Percentiles rank a stretch among this genome's conserved stretches.
Evolutionary conservation across 2,797 vertebrate genomes (phyloP).

Genomic region (Neoniphon sammara): DNA sequence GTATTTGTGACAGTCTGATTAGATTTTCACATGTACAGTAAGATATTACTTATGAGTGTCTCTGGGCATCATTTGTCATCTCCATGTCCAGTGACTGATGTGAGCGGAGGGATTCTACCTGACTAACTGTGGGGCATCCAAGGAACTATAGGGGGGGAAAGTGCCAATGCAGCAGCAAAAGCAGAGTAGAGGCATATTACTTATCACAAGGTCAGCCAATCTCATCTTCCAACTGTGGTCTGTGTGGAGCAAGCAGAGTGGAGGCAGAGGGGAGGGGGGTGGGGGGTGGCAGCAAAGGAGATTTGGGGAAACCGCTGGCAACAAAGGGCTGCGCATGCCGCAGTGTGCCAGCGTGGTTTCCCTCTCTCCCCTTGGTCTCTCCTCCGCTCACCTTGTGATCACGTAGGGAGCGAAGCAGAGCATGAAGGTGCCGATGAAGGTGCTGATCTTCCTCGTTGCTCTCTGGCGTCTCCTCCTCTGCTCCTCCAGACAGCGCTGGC

Average conservation of each 20-base stretch:
- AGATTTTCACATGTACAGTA: not conserved
- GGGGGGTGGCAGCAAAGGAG: conserved; percentile 3
- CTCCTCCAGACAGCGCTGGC: conserved; percentile 93
- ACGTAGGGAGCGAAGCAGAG: conserved; percentile 96
- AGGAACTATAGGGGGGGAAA: conserved; percentile 65
- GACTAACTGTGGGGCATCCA: conserved; percentile 37
- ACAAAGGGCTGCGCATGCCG: conserved; percentile 26
- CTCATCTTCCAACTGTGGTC: conserved; percentile 70
- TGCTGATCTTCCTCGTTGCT: conserved; percentile 95
- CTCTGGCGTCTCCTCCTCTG: conserved; percentile 91
- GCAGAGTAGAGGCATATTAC: conserved; percentile 73
- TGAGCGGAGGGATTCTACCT: not conserved
- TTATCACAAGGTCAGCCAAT: conserved; percentile 82
- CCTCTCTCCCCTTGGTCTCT: not conserved
- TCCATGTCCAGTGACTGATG: conserved; percentile 42
- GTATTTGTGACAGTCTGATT: not conserved
- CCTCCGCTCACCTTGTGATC: conserved; percentile 90
- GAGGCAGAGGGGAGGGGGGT: conserved; percentile 7
- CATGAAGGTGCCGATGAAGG: conserved; percentile 96
- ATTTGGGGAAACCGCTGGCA: conserved; percentile 44
- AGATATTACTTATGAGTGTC: not conserved
- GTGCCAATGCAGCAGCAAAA: conserved; percentile 75
- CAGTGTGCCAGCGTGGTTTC: conserved; percentile 27
- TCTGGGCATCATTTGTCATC: not conserved
- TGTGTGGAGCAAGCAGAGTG: conserved; percentile 42